Evolutionary conservation across 2,888 invertebrate species (phyloP), one percentile per base, ranked within the genome.

Genomic region (Cancer borealis): DNA sequence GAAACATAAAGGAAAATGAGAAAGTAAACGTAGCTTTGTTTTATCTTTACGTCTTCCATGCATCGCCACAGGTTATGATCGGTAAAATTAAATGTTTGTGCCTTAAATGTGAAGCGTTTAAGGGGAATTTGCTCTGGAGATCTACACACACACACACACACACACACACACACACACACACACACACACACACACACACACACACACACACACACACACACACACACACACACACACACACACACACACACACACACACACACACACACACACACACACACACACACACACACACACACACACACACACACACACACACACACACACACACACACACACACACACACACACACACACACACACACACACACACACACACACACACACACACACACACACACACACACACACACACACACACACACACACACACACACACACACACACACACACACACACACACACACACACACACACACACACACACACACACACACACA

Each of bases 401-500:
- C 54, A 54, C 54, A 54, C 54, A 54, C 54, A 54, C 54, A 54
- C 54, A 54, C 54, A 54, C 54, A 54, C 54, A 54, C 54, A 54
- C 54, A 54, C 54, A 54, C 54, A 54, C 54, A 54, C 54, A 54
- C 54, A 54, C 54, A 54, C 54, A 54, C 54, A 54, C 54, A 54
- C 54, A 54, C 54, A 54, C 54, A 54, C 54, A 54, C 54, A 54
- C 54, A 54, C 54, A 54, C 54, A 54, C 54, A 54, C 54, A 54
- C 54, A 54, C 54, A 54, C 54, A 54, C 54, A 54, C 54, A 54
- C 54, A 54, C 54, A 54, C 54, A 54, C 54, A 54, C 54, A 54
- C 49, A 66, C 66, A 66, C 66, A 66, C 66, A 66, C 66, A 66
- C 66, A 66, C 66, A 66, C 66, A 66, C 66, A 66, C 66, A 66